These are phyloP conservation scores for Aplysia californica DNA, from an alignment of 1,140 invertebrate genomes.

Conservation along the genomic window DNA sequence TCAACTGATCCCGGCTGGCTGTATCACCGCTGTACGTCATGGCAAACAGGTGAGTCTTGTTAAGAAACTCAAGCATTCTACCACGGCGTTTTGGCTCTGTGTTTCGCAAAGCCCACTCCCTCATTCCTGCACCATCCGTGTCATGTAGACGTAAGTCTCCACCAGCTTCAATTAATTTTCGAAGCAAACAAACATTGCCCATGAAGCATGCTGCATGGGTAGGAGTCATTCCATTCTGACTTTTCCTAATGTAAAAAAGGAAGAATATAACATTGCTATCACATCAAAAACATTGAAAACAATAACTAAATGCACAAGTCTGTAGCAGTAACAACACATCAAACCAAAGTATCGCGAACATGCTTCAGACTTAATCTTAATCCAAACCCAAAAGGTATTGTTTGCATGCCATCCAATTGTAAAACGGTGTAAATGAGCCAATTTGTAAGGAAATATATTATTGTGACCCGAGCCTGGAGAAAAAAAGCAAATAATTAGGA, in stretches of 20 bases:
- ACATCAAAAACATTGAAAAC: too few relatives aligned
- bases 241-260: constrained; percentile 43
- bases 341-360: too few relatives aligned
- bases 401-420: too few relatives aligned
- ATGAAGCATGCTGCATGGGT: constrained; percentile 66
- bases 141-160: constrained; percentile 69
- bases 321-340: too few relatives aligned
- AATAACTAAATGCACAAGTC: too few relatives aligned
- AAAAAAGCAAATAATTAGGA: too few relatives aligned
- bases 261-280: too few relatives aligned
- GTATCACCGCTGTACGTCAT: constrained; percentile 48
- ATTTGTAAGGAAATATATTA: too few relatives aligned
- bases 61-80: constrained; percentile 53
- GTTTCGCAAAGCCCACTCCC: constrained; percentile 61
- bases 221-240: constrained; percentile 62
- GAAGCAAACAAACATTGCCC: constrained; percentile 62
- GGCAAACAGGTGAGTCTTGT: constrained; percentile 43
- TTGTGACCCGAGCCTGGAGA: too few relatives aligned
- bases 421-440: too few relatives aligned
- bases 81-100: constrained; percentile 45
- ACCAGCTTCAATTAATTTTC: constrained; percentile 63
- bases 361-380: too few relatives aligned
- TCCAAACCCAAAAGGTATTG: too few relatives aligned
- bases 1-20: background rate
- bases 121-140: constrained; percentile 43